phyloP scores from a whole-genome alignment of 1,140 invertebrate genomes.

The Heliconius hewitsoni region DNA sequence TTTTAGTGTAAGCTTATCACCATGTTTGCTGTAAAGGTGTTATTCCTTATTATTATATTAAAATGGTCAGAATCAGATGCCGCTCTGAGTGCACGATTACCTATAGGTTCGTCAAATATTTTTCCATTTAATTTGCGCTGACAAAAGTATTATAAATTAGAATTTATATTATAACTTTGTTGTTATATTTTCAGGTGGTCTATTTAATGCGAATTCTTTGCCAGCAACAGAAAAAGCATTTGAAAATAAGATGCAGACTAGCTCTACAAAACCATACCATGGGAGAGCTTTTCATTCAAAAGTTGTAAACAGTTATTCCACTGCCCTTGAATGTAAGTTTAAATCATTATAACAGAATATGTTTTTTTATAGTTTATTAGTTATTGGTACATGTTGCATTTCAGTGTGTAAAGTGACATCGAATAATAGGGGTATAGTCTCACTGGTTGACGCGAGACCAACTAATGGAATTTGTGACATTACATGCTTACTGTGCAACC shows the following conservation, averaged over 20 bases:
- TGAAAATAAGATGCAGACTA: slow-evolving; percentile 50
- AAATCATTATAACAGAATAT: neutral
- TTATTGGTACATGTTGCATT: neutral
- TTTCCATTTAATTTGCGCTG: neutral
- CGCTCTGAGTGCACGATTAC: slow-evolving; percentile 40
- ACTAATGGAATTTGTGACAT: slow-evolving; percentile 67
- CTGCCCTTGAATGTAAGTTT: slow-evolving; percentile 65
- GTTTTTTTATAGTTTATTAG: neutral
- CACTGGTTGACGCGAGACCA: slow-evolving; percentile 65
- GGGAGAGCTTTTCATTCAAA: slow-evolving; percentile 50
- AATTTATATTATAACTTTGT: neutral
- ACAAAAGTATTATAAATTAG: neutral
- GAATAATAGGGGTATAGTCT: slow-evolving; percentile 57
- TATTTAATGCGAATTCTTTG: slow-evolving; percentile 60
- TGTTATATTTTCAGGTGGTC: slow-evolving; percentile 56
- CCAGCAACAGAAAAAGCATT: slow-evolving; percentile 55
- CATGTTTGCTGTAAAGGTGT: slow-evolving; percentile 11
- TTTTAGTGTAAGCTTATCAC: neutral
- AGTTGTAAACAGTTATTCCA: slow-evolving; percentile 64
- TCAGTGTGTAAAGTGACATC: slow-evolving; percentile 63
- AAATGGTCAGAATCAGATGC: slow-evolving; percentile 27
- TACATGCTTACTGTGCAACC: slow-evolving; percentile 65
- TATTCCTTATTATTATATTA: slow-evolving; percentile 38
- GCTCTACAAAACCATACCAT: slow-evolving; percentile 51
- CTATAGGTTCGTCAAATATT: slow-evolving; percentile 41